A percentile compares a stretch with the other conserved stretches of the same genome.
Conservation (phyloP, 30 jellyfish, hydroid and myxozoan species). For the Hydra vulgaris region DNA sequence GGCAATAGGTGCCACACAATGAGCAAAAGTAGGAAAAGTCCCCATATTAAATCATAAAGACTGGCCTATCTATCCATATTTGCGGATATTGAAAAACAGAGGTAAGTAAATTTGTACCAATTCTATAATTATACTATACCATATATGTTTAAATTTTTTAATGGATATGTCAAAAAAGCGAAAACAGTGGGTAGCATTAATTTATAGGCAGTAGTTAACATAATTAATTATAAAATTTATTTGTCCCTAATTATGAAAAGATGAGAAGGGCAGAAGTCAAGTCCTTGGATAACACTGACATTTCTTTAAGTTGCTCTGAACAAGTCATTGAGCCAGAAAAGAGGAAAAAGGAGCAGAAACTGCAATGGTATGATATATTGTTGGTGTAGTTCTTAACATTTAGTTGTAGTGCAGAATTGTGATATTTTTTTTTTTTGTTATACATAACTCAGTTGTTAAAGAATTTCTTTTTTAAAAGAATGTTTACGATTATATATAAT, state of each 20-base stretch:
- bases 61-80: not conserved
- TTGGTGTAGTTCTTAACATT: not conserved
- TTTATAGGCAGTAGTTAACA: not conserved
- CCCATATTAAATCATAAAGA: not conserved
- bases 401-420: not conserved
- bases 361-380: not conserved
- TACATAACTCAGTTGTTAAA: not conserved
- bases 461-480: not conserved
- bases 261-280: not conserved
- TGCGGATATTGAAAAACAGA: not conserved
- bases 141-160: not conserved
- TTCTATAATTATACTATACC: not conserved
- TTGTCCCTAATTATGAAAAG: not conserved
- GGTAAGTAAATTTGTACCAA: not conserved
- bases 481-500: not conserved
- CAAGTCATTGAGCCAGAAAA: not conserved
- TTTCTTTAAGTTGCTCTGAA: not conserved
- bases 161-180: not conserved
- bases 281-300: not conserved
- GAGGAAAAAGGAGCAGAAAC: not conserved
- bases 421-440: not conserved
- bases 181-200: not conserved
- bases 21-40: not conserved
- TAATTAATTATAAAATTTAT: too few species aligned
- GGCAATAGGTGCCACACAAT: not conserved